Evolutionary conservation across 2,888 invertebrate species (phyloP).

Genomic region (Beris morrisii): DNA sequence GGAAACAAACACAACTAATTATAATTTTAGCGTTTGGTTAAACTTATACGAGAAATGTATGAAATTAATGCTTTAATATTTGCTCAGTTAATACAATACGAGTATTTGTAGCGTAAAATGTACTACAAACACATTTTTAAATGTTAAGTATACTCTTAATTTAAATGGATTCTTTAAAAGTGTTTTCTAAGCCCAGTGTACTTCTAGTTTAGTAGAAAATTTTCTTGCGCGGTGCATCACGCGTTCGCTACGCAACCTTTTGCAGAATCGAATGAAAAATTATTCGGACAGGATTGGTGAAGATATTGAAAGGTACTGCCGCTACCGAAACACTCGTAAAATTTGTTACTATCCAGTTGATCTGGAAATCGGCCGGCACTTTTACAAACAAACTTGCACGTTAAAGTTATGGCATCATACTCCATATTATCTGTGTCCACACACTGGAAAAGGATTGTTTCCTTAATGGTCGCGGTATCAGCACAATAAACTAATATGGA

Average conservation of each 20-base stretch:
- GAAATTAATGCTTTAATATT: too few species aligned
- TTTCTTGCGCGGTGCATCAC: too few species aligned
- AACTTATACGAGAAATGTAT: too few species aligned
- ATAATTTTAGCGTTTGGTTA: too few species aligned
- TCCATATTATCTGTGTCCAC: conserved; percentile 14
- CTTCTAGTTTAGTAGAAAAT: too few species aligned
- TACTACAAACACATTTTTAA: too few species aligned
- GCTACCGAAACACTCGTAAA: conserved; percentile 29
- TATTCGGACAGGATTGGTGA: not conserved
- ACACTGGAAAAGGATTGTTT: conserved; percentile 23
- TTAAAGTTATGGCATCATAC: conserved; percentile 18
- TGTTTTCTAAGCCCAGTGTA: too few species aligned
- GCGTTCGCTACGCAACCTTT: not conserved
- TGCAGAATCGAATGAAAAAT: not conserved
- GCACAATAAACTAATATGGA: conserved; percentile 22
- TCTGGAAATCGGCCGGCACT: conserved; percentile 29
- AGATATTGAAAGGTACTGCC: not conserved
- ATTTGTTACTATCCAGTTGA: conserved; percentile 24
- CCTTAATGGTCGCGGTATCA: not conserved
- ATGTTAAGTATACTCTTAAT: too few species aligned
- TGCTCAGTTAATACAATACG: too few species aligned
- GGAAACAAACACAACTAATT: too few species aligned
- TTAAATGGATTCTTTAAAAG: too few species aligned
- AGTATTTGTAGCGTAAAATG: too few species aligned
- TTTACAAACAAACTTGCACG: conserved; percentile 29